Percentiles rank a stretch among this genome's conserved stretches.
Conservation (phyloP, 2,113 vertebrate genomes). For the Crotalus helleri region DNA sequence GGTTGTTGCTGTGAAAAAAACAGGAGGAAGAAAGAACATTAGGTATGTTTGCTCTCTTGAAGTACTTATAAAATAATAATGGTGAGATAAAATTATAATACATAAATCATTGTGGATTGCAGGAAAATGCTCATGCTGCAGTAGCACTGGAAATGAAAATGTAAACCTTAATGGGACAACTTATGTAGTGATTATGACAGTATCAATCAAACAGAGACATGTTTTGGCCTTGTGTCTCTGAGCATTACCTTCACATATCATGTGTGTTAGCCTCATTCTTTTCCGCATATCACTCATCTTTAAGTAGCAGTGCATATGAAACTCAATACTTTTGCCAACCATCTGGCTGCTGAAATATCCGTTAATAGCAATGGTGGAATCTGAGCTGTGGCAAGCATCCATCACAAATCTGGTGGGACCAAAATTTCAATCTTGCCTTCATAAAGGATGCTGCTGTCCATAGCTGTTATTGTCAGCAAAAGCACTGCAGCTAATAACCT, state of each 20-base stretch:
- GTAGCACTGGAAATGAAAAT: conserved; percentile 52
- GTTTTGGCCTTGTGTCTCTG: conserved; percentile 50
- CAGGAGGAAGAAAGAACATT: background rate
- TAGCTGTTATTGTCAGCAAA: conserved; percentile 33
- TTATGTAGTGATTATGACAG: conserved; percentile 20
- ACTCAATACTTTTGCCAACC: conserved; percentile 42
- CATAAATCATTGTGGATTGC: background rate
- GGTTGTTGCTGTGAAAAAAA: background rate
- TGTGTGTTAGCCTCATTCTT: conserved; percentile 37
- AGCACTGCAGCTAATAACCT: conserved; percentile 9
- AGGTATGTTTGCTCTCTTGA: background rate
- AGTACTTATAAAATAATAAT: background rate
- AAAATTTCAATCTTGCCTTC: conserved; percentile 41
- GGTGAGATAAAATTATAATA: background rate
- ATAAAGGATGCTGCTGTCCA: conserved; percentile 16
- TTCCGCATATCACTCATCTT: conserved; percentile 38
- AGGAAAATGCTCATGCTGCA: conserved; percentile 26
- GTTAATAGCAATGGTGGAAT: conserved; percentile 40
- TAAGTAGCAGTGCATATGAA: conserved; percentile 39
- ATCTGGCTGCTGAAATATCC: conserved; percentile 43
- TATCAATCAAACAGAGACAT: conserved; percentile 37
- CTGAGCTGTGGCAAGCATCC: conserved; percentile 33
- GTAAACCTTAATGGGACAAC: conserved; percentile 48
- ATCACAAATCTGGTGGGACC: conserved; percentile 40
- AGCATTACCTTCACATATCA: conserved; percentile 43